Evolutionary conservation across 2,888 invertebrate genomes (phyloP).

Genomic region (Sarcophaga carnaria): DNA sequence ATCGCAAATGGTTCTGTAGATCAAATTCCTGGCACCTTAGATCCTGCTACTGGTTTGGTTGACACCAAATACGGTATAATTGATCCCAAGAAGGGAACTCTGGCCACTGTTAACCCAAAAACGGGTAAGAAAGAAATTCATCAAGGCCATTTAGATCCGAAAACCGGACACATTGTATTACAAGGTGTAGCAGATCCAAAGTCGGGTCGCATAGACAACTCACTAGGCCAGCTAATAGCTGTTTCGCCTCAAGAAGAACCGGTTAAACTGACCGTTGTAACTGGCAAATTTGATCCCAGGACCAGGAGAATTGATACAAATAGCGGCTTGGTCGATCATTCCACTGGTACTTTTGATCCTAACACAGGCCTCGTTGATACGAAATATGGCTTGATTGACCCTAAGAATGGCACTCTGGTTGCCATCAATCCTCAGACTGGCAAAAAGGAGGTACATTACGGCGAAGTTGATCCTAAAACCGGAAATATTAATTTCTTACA

Average conservation of each 20-base stretch:
- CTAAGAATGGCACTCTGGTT: constrained; percentile 86
- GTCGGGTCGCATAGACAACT: constrained; percentile 86
- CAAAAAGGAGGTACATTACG: constrained; percentile 85
- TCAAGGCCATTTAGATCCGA: constrained; percentile 86
- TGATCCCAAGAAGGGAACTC: constrained; percentile 85
- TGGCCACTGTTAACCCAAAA: constrained; percentile 85
- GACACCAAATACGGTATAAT: constrained; percentile 88
- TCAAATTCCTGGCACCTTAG: constrained; percentile 87
- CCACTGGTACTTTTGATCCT: constrained; percentile 80
- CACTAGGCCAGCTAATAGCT: constrained; percentile 86
- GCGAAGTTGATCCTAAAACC: constrained; percentile 86
- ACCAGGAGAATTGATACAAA: constrained; percentile 72
- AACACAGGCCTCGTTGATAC: constrained; percentile 83
- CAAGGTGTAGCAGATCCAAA: constrained; percentile 84
- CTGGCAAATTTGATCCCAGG: constrained; percentile 45
- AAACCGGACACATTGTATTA: constrained; percentile 86
- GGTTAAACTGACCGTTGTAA: constrained; percentile 37
- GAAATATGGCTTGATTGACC: constrained; percentile 88
- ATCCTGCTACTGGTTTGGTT: constrained; percentile 85
- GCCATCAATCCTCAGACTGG: constrained; percentile 85
- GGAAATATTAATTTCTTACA: constrained; percentile 86
- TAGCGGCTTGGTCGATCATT: constrained; percentile 78
- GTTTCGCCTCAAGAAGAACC: constrained; percentile 82
- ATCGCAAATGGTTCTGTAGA: constrained; percentile 86
- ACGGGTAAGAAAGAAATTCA: constrained; percentile 84